Conservation (phyloP, 2,888 invertebrate species). For the Emmelina monodactyla region DNA sequence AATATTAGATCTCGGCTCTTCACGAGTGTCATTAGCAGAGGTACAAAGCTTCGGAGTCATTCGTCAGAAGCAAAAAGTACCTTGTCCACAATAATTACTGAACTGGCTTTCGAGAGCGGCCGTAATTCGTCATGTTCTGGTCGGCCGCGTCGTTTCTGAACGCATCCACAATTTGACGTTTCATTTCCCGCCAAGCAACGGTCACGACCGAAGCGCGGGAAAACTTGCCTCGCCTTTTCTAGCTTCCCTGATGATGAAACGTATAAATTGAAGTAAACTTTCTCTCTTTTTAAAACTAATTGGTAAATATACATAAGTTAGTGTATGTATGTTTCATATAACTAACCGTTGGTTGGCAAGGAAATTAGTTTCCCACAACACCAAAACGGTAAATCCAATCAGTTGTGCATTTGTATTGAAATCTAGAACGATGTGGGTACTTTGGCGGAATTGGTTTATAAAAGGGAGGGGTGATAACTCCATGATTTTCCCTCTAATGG, state of each 20-base stretch:
- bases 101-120: slow-evolving; percentile 56
- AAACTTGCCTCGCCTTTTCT: too few species aligned
- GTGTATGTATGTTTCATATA: background rate
- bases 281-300: background rate
- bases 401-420: slow-evolving; percentile 39
- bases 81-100: slow-evolving; percentile 66
- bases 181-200: slow-evolving; percentile 48
- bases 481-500: background rate
- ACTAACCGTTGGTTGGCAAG: background rate
- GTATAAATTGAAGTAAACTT: background rate
- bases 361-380: background rate
- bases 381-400: slow-evolving; percentile 15
- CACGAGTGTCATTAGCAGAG: slow-evolving; percentile 59
- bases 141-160: slow-evolving; percentile 55
- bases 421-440: slow-evolving; percentile 50
- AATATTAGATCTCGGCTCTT: slow-evolving; percentile 54
- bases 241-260: too few species aligned
- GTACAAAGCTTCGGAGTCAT: slow-evolving; percentile 58
- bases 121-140: slow-evolving; percentile 65
- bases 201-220: slow-evolving; percentile 40
- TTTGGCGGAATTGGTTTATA: slow-evolving; percentile 19
- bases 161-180: slow-evolving; percentile 60
- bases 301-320: background rate
- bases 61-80: slow-evolving; percentile 63
- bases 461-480: slow-evolving; percentile 23